Evolutionary conservation across 1,140 invertebrate species (phyloP), one percentile per base, ranked within the genome.

Genomic region (Palaemon carinicauda): DNA sequence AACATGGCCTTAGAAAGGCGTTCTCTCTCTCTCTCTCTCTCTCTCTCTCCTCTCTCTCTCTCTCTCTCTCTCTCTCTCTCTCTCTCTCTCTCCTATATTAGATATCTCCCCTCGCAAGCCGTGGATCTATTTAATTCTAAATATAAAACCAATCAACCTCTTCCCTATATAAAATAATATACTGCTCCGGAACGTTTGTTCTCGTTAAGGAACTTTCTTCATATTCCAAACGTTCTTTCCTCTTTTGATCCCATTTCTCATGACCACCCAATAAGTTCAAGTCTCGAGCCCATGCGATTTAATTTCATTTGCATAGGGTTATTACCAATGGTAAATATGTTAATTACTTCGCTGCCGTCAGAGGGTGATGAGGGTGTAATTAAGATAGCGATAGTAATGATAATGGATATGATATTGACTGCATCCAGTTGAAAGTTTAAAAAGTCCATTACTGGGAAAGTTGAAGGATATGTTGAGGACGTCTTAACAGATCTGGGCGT

Each of bases 21-120:
- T 19, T 29, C 1, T n/a, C 19, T 80, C 24, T 74, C 24, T n/a
- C 21, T 75, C 71, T 69, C 71, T 87, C 60, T 87, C 53, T 29
- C 41, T 54, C 50, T 81, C 41, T 54, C 65, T 80, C 31, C 65
- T 50, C 65, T 71, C 52, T 80, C 51, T 80, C 77, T 78, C 75
- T 69, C 50, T 52, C 69, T 73, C 27, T 73, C 69, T 73, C n/a
- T n/a, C 65, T 50, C 65, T 71, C 52, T 80, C 51, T 80, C 77
- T 78, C 75, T 69, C 50, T 52, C 69, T 73, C 27, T 73, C 69
- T 73, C 3, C 41, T 9, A 41, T 41, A 12, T 4, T 41, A 41
- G 33, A 0, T 41, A 41, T 0, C 41, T 41, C 41, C 41, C 41
- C 41, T 7, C 12, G 41, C 41, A 41, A 41, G 41, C 7, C 41